Percentiles rank a stretch among this genome's conserved stretches.
Conservation (phyloP, 64 coral and sea anemone genomes). For the Acropora yongei region DNA sequence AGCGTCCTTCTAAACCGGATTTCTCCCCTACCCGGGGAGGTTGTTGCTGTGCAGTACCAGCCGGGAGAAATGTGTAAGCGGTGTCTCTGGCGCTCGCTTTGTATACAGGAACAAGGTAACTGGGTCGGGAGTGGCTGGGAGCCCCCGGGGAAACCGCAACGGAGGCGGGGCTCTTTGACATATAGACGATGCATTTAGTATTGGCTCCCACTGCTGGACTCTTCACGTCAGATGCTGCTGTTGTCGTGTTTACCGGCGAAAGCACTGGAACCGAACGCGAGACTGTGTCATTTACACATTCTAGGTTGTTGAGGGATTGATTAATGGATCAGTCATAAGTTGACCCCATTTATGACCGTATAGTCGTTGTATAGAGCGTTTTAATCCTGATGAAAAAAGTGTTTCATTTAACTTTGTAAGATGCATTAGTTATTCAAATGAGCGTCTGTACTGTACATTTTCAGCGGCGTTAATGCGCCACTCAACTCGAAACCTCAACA, state of each 20-base stretch:
- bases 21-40: conserved; percentile 2
- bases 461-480: too few species aligned
- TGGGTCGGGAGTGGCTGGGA: conserved; percentile 2
- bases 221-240: background rate
- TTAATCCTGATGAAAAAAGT: too few species aligned
- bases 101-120: conserved; percentile 63
- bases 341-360: too few species aligned
- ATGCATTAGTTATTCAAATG: too few species aligned
- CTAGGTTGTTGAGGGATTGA: too few species aligned
- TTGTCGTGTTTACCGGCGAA: conserved; percentile 16
- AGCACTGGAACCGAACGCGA: background rate
- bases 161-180: background rate
- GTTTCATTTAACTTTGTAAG: too few species aligned
- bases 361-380: too few species aligned
- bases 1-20: background rate
- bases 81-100: conserved; percentile 48
- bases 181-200: conserved; percentile 27
- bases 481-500: too few species aligned
- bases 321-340: too few species aligned
- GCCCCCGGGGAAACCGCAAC: background rate
- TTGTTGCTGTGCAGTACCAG: background rate
- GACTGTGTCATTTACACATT: too few species aligned
- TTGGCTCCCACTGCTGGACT: background rate
- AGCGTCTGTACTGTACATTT: too few species aligned
- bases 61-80: conserved; percentile 57